Percentiles rank a stretch among this genome's conserved stretches.
These are phyloP conservation scores for Conomelus anceps DNA, from an alignment of 2,888 invertebrate species.

Conservation along the genomic window DNA sequence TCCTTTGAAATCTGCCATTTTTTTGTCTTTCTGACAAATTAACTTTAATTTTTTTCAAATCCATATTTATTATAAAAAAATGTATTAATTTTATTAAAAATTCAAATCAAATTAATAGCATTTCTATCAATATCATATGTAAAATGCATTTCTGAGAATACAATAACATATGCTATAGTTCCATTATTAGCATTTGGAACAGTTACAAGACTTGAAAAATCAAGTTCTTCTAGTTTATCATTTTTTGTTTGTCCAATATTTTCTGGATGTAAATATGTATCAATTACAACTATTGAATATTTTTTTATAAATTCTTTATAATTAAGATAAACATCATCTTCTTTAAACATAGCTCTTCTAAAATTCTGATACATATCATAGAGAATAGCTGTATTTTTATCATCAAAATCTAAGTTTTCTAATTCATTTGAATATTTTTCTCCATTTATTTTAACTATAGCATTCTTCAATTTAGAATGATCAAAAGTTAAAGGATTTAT, in stretches of 20 bases:
- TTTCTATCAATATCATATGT: too few species aligned
- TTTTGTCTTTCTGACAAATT: too few species aligned
- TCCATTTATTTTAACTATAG: neutral
- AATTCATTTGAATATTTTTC: conserved; percentile 1
- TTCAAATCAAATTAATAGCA: too few species aligned
- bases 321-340: neutral
- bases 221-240: neutral
- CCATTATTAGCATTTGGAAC: too few species aligned
- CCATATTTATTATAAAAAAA: too few species aligned
- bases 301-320: neutral
- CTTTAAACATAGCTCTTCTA: neutral
- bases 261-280: too few species aligned
- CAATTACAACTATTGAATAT: conserved; percentile 3
- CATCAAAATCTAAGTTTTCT: neutral
- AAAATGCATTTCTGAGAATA: too few species aligned
- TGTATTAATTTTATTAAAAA: too few species aligned
- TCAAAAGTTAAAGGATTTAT: neutral
- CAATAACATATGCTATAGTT: too few species aligned
- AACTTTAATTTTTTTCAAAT: too few species aligned
- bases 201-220: neutral
- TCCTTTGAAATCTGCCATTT: too few species aligned
- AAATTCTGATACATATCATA: conserved; percentile 2
- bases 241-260: neutral
- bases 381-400: neutral
- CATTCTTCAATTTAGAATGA: neutral